These are phyloP conservation scores for Copidosoma aretas DNA, from an alignment of 2,888 invertebrate species.

Conservation along the genomic window DNA sequence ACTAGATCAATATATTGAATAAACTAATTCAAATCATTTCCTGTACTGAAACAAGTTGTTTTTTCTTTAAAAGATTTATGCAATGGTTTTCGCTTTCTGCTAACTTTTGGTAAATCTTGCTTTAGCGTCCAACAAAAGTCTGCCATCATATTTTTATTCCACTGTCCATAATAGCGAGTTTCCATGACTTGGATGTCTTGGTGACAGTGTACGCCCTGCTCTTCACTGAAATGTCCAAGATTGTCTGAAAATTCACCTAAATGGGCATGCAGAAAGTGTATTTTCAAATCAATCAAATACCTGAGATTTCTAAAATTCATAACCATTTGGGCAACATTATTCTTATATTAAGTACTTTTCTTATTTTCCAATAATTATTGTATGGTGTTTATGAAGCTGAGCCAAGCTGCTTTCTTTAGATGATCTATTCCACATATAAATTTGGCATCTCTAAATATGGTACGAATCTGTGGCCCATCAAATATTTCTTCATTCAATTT, in stretches of 20 bases:
- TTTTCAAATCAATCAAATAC: slow-evolving; percentile 47
- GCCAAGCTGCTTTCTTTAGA: not conserved
- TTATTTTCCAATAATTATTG: slow-evolving; percentile 34
- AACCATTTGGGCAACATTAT: slow-evolving; percentile 43
- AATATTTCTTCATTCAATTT: slow-evolving; percentile 1
- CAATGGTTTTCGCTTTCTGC: too few species aligned
- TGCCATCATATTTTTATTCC: slow-evolving; percentile 5
- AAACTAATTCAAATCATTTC: too few species aligned
- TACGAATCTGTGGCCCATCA: not conserved
- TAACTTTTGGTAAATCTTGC: too few species aligned
- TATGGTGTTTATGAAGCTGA: slow-evolving; percentile 10
- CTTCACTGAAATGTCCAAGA: not conserved
- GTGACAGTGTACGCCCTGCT: not conserved
- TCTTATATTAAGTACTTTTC: too few species aligned
- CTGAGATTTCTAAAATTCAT: slow-evolving; percentile 29
- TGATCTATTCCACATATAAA: not conserved
- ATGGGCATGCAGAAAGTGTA: slow-evolving; percentile 50
- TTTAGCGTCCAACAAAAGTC: slow-evolving; percentile 1
- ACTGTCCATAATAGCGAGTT: not conserved
- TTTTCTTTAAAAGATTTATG: too few species aligned
- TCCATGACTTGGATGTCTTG: not conserved
- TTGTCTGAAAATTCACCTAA: slow-evolving; percentile 2
- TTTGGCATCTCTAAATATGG: not conserved
- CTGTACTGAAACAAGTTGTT: too few species aligned
- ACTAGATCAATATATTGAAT: too few species aligned